These are phyloP conservation scores for Psilopogon haemacephalus DNA, from an alignment of 2,113 vertebrate species.

Conservation along the genomic window DNA sequence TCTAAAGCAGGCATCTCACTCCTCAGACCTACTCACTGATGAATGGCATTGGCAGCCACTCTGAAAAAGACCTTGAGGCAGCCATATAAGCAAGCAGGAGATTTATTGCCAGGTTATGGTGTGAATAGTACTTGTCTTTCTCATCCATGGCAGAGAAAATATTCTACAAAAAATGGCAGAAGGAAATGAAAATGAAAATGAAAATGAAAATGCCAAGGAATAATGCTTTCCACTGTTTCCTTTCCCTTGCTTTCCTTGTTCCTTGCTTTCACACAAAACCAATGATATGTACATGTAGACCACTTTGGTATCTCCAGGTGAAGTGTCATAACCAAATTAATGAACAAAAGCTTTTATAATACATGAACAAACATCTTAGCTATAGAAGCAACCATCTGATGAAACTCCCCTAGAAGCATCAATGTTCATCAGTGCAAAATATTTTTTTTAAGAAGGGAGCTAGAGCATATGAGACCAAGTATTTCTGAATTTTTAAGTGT, in stretches of 20 bases:
- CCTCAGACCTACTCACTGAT: not conserved
- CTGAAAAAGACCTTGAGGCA: not conserved
- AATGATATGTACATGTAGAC: not conserved
- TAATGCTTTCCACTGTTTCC: not conserved
- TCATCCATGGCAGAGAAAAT: not conserved
- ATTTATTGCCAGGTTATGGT: slow-evolving; percentile 15
- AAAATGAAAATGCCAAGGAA: not conserved
- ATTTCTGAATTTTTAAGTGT: not conserved
- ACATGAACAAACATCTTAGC: not conserved
- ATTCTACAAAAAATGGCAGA: not conserved
- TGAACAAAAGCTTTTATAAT: not conserved
- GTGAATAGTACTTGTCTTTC: not conserved
- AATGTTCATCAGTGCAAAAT: accelerated
- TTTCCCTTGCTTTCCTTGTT: not conserved
- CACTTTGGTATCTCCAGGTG: not conserved
- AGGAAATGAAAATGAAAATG: not conserved
- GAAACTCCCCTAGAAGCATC: not conserved
- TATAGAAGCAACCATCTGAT: not conserved
- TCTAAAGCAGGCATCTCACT: not conserved
- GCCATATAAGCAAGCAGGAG: not conserved
- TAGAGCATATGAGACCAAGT: not conserved
- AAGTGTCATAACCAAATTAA: not conserved
- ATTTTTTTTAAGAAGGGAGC: not conserved
- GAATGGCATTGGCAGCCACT: not conserved
- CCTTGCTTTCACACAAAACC: not conserved